A percentile compares a stretch with the other conserved stretches of the same genome.
phyloP scores from a whole-genome alignment of 2,888 invertebrate genomes.

The Chironomus tentans region DNA sequence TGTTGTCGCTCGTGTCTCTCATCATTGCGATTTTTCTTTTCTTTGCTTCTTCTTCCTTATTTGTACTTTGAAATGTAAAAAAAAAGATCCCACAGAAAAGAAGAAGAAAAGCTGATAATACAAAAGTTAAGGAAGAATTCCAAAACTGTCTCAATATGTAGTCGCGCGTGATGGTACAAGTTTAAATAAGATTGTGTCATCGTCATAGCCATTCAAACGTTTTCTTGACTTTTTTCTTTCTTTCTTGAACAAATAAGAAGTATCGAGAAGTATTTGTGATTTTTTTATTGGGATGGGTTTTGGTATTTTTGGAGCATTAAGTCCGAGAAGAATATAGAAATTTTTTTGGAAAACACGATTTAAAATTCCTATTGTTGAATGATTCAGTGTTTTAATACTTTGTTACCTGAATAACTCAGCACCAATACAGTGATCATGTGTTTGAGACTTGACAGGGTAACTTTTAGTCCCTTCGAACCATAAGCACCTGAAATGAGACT shows the following conservation, averaged over 20 bases:
- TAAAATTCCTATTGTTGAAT: too few relatives aligned
- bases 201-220: neutral
- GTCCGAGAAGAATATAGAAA: too few relatives aligned
- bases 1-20: neutral
- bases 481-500: too few relatives aligned
- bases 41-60: neutral
- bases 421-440: too few relatives aligned
- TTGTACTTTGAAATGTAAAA: neutral
- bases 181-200: constrained; percentile 6
- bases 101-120: neutral
- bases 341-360: too few relatives aligned
- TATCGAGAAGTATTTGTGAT: neutral
- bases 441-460: too few relatives aligned
- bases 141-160: neutral
- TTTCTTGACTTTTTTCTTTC: neutral
- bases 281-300: too few relatives aligned
- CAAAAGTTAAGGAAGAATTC: neutral
- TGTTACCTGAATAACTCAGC: too few relatives aligned
- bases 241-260: neutral
- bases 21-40: neutral
- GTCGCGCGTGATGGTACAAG: constrained; percentile 13
- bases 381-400: too few relatives aligned
- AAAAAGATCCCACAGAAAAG: too few relatives aligned
- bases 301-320: too few relatives aligned
- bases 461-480: too few relatives aligned